Base-by-base conservation (phyloP, 37 sponge, comb jelly and placozoan genomes). In the Spongilla lacustris region DNA sequence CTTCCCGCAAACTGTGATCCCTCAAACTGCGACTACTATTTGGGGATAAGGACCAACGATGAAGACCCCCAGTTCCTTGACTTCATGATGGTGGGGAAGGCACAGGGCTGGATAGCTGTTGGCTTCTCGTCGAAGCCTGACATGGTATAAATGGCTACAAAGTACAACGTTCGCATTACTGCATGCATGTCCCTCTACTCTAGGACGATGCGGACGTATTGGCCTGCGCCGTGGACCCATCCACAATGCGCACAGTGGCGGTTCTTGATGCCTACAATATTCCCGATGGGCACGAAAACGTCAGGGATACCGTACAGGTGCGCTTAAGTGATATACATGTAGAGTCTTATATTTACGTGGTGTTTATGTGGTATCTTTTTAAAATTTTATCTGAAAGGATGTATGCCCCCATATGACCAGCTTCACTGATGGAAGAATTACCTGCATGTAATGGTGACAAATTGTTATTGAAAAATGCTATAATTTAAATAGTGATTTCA, bases 61-160 rank as follows among this genome's bases (percentile, higher is more conserved):
- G 71, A 71, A 0, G 82, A 81, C 71, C 69, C 70, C 0, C 11
- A 24, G 27, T 81, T 69, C 71, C 36, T 81, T 5, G 82, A 81
- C 71, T 27, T 81, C 71, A 69, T 69, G 34, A 35, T 81, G 26
- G 48, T 28, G 35, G 82, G 71, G 31, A 68, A 68, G 24, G 82
- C 82, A 23, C 24, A 68, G 8, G 82, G 82, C 25, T 81, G 71
- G 70, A 71, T 81, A 25, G 82, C 82, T 69, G 25, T 81, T 5
- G 82, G 82, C 69, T 81, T 81, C 71, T 35, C 71, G 12, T 10
- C 6, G 24, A 81, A 36, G 26, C n/a, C 71, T 3, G 69, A 32
- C 69, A 81, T 81, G 82, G 82, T 81, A 36, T 35, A 31, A 68
- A 69, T 76, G 0, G 1, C 13, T 36, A 26, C 38, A 76, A 35